Conservation (phyloP, 2,113 vertebrate genomes). For the Euleptes europaea region DNA sequence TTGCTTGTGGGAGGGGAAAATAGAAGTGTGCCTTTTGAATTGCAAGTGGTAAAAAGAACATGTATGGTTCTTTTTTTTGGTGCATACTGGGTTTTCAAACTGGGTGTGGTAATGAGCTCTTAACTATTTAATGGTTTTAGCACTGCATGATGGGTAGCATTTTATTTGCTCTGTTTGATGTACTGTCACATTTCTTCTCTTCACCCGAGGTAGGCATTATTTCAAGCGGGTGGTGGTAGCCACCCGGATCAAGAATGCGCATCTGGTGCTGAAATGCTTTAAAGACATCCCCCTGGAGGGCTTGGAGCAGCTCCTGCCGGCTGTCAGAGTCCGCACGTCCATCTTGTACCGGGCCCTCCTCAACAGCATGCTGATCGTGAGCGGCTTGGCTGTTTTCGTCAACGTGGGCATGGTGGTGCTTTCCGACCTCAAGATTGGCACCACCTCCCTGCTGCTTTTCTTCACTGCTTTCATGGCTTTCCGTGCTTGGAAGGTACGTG, state of each 20-base stretch:
- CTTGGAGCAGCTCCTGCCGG: conserved; percentile 70
- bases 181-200: neutral
- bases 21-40: neutral
- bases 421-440: conserved; percentile 70
- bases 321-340: conserved; percentile 67
- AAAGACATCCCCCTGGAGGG: conserved; percentile 73
- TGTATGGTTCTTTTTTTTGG: neutral
- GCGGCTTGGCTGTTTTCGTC: conserved; percentile 65
- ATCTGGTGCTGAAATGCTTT: conserved; percentile 74
- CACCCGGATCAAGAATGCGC: conserved; percentile 46
- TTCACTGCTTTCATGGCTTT: conserved; percentile 68
- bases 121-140: too few relatives aligned
- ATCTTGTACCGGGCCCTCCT: conserved; percentile 61
- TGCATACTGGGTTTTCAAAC: neutral
- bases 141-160: too few relatives aligned
- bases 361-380: conserved; percentile 61
- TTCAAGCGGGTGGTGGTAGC: conserved; percentile 73
- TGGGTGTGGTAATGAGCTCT: neutral
- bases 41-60: neutral
- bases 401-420: conserved; percentile 75
- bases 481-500: conserved; percentile 64
- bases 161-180: neutral
- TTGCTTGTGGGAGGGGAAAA: neutral
- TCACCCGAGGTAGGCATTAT: conserved; percentile 53
- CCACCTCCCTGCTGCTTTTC: conserved; percentile 63